These are phyloP conservation scores for Arbacia lixula DNA, from an alignment of 53 echinoderm and acorn worm genomes.

Conservation along the genomic window DNA sequence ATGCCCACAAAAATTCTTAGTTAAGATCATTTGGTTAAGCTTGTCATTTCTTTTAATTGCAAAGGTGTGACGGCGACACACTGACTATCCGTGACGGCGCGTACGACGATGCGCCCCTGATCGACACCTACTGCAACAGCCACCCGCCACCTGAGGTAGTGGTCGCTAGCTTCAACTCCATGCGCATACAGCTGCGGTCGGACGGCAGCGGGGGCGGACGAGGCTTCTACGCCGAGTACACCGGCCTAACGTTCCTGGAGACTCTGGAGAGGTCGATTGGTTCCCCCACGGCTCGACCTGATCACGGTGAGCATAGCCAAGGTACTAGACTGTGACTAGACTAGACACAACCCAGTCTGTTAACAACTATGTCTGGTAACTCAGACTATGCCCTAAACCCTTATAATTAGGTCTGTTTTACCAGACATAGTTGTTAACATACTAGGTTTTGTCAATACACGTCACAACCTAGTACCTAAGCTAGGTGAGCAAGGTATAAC, in stretches of 20 bases:
- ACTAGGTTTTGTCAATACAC: no score
- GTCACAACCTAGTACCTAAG: no score
- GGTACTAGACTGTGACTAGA: no score
- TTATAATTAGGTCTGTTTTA: no score
- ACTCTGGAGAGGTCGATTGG: neutral
- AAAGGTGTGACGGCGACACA: conserved; percentile 47
- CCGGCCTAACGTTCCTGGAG: conserved; percentile 32
- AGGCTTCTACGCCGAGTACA: conserved; percentile 81
- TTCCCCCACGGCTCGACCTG: neutral
- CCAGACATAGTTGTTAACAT: no score
- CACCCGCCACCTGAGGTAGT: conserved; percentile 68
- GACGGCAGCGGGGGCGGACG: conserved; percentile 66
- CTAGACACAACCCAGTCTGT: no score
- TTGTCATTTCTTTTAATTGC: neutral
- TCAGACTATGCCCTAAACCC: no score
- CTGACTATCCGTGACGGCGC: conserved; percentile 36
- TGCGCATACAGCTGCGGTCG: conserved; percentile 71
- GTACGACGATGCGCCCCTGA: conserved; percentile 25
- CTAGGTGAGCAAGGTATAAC: no score
- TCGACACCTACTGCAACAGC: conserved; percentile 69
- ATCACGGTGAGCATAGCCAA: neutral
- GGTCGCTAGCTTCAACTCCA: conserved; percentile 80
- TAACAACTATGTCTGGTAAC: no score
- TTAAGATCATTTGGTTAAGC: no score
- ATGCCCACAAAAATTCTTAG: no score